Evolutionary conservation across 2,888 invertebrate species (phyloP).

Genomic region (Xylophagus ater): DNA sequence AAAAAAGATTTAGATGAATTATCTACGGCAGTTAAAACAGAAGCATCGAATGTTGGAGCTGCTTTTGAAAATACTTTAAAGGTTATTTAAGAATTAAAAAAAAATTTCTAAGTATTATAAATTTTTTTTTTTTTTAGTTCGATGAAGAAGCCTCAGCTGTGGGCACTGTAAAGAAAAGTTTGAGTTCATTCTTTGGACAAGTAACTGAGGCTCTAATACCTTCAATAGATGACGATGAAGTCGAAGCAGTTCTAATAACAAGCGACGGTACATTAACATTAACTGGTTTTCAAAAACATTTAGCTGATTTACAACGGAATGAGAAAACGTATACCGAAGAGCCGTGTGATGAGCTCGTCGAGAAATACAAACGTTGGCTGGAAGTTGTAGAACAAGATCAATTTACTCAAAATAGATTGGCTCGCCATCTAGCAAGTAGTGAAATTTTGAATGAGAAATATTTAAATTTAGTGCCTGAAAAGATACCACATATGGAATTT

Average conservation of each 20-base stretch:
- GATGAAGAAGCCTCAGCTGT: constrained; percentile 62
- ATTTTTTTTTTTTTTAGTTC: constrained; percentile 39
- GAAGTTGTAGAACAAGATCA: constrained; percentile 43
- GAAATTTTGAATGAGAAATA: constrained; percentile 38
- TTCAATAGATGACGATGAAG: constrained; percentile 55
- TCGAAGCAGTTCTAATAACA: constrained; percentile 54
- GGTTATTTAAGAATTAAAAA: no score
- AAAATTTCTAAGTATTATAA: no score
- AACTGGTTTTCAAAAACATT: constrained; percentile 50
- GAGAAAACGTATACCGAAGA: constrained; percentile 62
- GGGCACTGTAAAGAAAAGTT: constrained; percentile 56
- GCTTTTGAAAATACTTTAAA: constrained; percentile 58
- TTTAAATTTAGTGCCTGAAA: constrained; percentile 52
- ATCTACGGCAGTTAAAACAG: constrained; percentile 57
- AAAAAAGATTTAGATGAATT: constrained; percentile 66
- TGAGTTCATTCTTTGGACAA: constrained; percentile 60
- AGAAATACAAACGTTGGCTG: constrained; percentile 49
- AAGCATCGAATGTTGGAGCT: constrained; percentile 56
- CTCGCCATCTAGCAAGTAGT: constrained; percentile 49
- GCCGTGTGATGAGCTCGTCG: constrained; percentile 44
- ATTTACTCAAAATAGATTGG: constrained; percentile 47
- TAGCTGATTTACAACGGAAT: constrained; percentile 59
- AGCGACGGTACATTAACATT: constrained; percentile 57
- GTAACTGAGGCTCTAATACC: constrained; percentile 59
- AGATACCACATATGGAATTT: constrained; percentile 61